phyloP scores from a whole-genome alignment of 2,113 vertebrate genomes.

The Atrichornis clamosus region DNA sequence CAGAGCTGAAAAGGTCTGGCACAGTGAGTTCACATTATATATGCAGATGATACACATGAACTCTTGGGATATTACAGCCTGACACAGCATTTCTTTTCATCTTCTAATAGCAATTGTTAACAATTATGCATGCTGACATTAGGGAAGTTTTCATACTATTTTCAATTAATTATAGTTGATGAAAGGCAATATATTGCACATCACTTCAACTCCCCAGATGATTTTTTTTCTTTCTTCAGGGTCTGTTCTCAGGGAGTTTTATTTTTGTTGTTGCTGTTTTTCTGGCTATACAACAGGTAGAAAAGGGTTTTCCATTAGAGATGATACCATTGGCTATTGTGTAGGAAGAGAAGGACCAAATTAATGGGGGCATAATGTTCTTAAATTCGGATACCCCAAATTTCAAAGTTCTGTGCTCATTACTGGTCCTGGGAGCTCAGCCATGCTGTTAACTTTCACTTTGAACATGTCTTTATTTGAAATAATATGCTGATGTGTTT shows the following conservation, averaged over 20 bases:
- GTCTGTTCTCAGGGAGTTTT: background rate
- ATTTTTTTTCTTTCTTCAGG: background rate
- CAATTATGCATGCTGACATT: slow-evolving; percentile 37
- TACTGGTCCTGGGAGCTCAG: background rate
- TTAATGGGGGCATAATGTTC: background rate
- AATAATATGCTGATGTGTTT: background rate
- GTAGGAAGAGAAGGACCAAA: background rate
- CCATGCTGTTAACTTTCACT: background rate
- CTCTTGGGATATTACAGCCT: slow-evolving; percentile 60
- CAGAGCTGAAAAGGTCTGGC: slow-evolving; percentile 37
- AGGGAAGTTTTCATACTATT: slow-evolving; percentile 55
- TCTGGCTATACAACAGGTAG: background rate
- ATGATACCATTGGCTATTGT: background rate
- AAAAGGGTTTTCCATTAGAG: background rate
- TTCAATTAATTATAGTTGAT: slow-evolving; percentile 60
- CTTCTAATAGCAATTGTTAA: slow-evolving; percentile 55
- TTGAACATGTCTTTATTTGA: background rate
- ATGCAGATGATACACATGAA: slow-evolving; percentile 55
- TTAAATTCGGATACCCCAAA: background rate
- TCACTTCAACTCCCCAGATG: background rate
- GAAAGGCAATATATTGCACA: slow-evolving; percentile 28
- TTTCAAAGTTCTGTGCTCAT: background rate
- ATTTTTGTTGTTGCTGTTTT: background rate
- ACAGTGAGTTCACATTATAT: slow-evolving; percentile 45
- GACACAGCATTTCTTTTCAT: slow-evolving; percentile 64